Evolutionary conservation across 1,140 invertebrate species (phyloP).

Genomic region (Danaus melanippus): DNA sequence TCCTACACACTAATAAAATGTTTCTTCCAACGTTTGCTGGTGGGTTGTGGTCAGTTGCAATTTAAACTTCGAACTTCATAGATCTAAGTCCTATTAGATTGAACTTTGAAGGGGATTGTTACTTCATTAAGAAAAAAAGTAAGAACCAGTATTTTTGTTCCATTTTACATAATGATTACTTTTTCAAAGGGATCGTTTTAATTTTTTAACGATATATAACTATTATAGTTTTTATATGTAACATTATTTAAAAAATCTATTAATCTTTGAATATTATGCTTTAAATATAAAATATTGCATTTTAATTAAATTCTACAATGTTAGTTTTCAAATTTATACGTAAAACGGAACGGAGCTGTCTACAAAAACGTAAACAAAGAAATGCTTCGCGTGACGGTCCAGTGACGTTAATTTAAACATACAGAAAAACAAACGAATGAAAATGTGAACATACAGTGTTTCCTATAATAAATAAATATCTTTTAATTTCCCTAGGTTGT

Average conservation of each 20-base stretch:
- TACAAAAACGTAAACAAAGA: slow-evolving; percentile 20
- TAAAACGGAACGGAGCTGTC: slow-evolving; percentile 15
- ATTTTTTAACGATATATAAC: too few relatives aligned
- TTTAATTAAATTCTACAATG: too few relatives aligned
- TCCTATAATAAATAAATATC: slow-evolving; percentile 1
- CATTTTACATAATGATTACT: too few relatives aligned
- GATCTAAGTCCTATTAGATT: too few relatives aligned
- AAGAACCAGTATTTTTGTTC: too few relatives aligned
- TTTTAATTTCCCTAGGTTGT: slow-evolving; percentile 4
- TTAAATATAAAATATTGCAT: too few relatives aligned
- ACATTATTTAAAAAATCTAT: too few relatives aligned
- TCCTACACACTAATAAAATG: slow-evolving; percentile 16
- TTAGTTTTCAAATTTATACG: neutral
- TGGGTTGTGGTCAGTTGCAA: slow-evolving; percentile 5
- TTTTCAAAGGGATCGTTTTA: too few relatives aligned
- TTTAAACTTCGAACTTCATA: slow-evolving; percentile 4
- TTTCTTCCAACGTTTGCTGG: slow-evolving; percentile 2
- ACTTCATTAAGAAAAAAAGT: too few relatives aligned
- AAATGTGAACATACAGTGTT: slow-evolving; percentile 17
- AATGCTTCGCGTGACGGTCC: slow-evolving; percentile 10
- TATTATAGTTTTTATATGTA: too few relatives aligned
- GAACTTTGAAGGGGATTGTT: too few relatives aligned
- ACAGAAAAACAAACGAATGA: slow-evolving; percentile 13
- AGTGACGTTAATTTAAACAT: slow-evolving; percentile 20
- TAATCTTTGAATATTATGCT: too few relatives aligned